Percentiles rank a stretch among this genome's conserved stretches.
phyloP scores from a whole-genome alignment of 2,888 invertebrate genomes.

The Epicampocera succincta region DNA sequence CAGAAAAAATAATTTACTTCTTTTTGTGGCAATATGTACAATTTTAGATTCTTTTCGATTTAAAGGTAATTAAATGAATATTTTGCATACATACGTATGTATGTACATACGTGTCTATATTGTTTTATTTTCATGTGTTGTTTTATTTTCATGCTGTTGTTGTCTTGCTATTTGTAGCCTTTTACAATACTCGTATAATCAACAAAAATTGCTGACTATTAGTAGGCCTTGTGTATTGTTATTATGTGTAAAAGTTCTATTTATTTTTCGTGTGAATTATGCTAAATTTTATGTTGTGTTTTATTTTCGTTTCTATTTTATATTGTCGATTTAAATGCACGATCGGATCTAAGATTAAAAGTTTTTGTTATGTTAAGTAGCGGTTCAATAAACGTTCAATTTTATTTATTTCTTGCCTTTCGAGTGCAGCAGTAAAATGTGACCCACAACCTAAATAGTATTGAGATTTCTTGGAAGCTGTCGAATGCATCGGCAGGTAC shows the following conservation, averaged over 20 bases:
- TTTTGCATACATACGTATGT: too few species aligned
- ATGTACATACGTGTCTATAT: slow-evolving; percentile 39
- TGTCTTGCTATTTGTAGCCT: slow-evolving; percentile 29
- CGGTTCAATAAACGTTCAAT: slow-evolving; percentile 53
- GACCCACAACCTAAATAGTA: slow-evolving; percentile 48
- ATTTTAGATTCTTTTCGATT: slow-evolving; percentile 64
- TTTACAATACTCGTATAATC: too few species aligned
- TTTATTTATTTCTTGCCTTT: slow-evolving; percentile 9
- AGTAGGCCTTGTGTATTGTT: slow-evolving; percentile 61
- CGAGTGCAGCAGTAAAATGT: slow-evolving; percentile 45
- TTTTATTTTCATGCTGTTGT: slow-evolving; percentile 10
- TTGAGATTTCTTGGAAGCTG: slow-evolving; percentile 41
- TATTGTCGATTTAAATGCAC: slow-evolving; percentile 35
- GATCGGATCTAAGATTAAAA: slow-evolving; percentile 42
- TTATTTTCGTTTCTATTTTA: slow-evolving; percentile 24
- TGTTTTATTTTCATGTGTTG: not conserved
- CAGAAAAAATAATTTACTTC: slow-evolving; percentile 55
- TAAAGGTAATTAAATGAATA: slow-evolving; percentile 69
- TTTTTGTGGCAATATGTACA: slow-evolving; percentile 54
- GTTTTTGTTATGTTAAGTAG: slow-evolving; percentile 19
- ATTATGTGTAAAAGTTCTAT: slow-evolving; percentile 68
- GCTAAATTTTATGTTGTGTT: slow-evolving; percentile 44
- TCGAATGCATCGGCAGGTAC: slow-evolving; percentile 1
- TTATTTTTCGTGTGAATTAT: slow-evolving; percentile 69
- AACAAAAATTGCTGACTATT: slow-evolving; percentile 63